A percentile compares a stretch with the other conserved stretches of the same genome.
phyloP scores from a whole-genome alignment of 53 echinoderm and acorn worm genomes.

The Echinometra lucunter region DNA sequence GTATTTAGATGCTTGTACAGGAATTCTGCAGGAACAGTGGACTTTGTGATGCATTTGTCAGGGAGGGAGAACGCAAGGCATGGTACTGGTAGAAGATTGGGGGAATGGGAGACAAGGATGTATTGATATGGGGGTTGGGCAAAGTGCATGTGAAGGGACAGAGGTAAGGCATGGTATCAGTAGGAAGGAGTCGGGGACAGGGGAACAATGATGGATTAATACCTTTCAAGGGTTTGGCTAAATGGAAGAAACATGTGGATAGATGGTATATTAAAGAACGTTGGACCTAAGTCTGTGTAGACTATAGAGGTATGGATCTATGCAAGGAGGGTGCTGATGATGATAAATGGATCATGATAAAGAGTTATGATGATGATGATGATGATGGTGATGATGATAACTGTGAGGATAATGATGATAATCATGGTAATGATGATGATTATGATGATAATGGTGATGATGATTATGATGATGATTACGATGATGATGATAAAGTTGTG shows the following conservation, averaged over 20 bases:
- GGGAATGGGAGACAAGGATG: slow-evolving; percentile 7
- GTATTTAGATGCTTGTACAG: no score
- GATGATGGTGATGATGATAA: background rate
- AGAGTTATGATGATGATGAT: background rate
- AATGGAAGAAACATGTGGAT: background rate
- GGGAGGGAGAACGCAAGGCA: slow-evolving; percentile 8
- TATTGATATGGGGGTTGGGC: no score
- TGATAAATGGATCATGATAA: background rate
- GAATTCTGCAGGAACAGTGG: no score
- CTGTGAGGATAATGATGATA: background rate
- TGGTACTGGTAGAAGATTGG: background rate
- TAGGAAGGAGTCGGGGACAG: no score
- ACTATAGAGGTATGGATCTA: background rate
- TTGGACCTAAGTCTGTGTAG: background rate
- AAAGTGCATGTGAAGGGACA: no score
- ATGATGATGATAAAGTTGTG: background rate
- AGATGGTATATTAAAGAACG: background rate
- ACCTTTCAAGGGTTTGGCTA: background rate
- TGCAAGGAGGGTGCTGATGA: background rate
- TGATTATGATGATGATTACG: background rate
- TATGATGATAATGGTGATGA: background rate
- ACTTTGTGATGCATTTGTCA: no score
- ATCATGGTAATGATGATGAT: background rate
- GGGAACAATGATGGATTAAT: background rate
- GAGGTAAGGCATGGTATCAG: no score